Base-by-base conservation (phyloP, 2,797 vertebrate species). In the Pteropus rufus region DNA sequence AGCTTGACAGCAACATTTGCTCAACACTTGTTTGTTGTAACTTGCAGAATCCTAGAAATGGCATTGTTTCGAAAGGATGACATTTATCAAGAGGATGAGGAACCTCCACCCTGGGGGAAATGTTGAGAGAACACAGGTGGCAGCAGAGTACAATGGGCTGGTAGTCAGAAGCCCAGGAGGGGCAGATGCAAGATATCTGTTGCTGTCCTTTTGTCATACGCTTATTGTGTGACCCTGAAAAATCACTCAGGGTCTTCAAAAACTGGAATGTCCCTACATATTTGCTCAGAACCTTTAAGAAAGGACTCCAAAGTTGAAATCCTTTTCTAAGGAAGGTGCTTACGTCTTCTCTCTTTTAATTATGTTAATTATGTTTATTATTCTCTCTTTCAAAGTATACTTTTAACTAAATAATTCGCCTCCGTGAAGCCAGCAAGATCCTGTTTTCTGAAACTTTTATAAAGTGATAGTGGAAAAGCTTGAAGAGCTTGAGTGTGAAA, bases 11-110 rank as follows among this genome's bases (percentile, higher is more conserved):
- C 84, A 82, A 0, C 69, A 23, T 95, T 87, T 91, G 46, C 41
- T 93, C 70, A 93, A 80, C 87, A 84, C 19, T 92, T 89, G 86
- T 89, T 77, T 92, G 60, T 91, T 0, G 5, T 85, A 85, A 82
- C 64, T 93, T 75, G 39, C 36, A 80, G 77, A 65, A 31, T 90
- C 75, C 80, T 94, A 73, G 90, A 69, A 77, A 91, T 89, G 86
- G 56, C 34, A 36, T 83, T 49, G 36, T 80, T 84, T 94, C 64
- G 69, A 88, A 73, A 76, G 75, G 69, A 44, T 93, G 69, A 7
- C 52, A 56, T 89, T 92, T 96, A 79, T 86, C 49, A 44, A 29
- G 44, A 94, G 94, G 7, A 23, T 39, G 36, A 52, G 69, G 49
- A 49, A 49, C 49, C 49, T 49, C 49, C 49, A 16, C 7, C 10